phyloP scores from a whole-genome alignment of 1,140 invertebrate species.

The Apis dorsata region DNA sequence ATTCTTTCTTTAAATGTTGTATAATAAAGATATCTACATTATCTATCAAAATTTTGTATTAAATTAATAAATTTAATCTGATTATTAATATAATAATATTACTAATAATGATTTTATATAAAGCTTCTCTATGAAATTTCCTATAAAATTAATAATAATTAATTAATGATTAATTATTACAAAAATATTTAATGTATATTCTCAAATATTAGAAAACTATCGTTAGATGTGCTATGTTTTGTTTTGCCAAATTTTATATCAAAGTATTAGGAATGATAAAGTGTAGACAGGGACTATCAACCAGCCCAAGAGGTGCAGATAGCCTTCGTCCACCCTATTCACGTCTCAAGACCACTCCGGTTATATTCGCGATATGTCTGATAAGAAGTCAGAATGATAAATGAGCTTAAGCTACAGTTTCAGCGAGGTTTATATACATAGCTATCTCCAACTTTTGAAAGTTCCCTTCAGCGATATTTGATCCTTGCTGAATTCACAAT shows the following conservation, averaged over 20 bases:
- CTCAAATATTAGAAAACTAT: not conserved
- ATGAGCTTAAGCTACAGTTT: not conserved
- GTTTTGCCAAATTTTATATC: not conserved
- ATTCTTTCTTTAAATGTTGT: too few species aligned
- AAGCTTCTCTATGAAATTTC: too few species aligned
- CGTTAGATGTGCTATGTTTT: not conserved
- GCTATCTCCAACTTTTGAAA: not conserved
- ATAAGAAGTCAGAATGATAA: conserved; percentile 11
- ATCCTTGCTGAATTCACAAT: not conserved
- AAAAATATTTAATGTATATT: too few species aligned
- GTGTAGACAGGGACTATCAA: not conserved
- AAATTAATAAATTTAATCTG: too few species aligned
- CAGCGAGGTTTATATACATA: not conserved
- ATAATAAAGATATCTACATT: too few species aligned
- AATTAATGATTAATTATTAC: not conserved
- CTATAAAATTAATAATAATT: too few species aligned
- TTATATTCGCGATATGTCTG: not conserved
- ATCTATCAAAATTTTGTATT: too few species aligned
- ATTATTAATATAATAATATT: too few species aligned
- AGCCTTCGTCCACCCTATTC: not conserved
- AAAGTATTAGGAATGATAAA: not conserved
- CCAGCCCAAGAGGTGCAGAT: not conserved
- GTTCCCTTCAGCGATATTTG: not conserved
- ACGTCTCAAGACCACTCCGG: not conserved
- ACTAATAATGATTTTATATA: too few species aligned